phyloP scores from a whole-genome alignment of 2,113 vertebrate species.

The Clinocottus analis region DNA sequence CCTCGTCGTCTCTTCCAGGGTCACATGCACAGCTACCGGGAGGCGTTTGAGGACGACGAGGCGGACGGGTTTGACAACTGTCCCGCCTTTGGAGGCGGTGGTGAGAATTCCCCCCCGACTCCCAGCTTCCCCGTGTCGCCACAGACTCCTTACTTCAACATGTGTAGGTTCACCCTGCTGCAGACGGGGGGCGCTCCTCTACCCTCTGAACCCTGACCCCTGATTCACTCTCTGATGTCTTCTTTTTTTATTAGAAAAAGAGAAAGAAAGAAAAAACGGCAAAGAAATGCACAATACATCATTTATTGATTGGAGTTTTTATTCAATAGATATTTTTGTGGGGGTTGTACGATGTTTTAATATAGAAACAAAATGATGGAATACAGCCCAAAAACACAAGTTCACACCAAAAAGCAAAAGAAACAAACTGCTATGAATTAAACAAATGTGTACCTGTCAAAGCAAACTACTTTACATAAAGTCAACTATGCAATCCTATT shows the following conservation, averaged over 20 bases:
- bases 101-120: constrained; percentile 86
- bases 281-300: background rate
- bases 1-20: constrained; percentile 75
- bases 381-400: background rate
- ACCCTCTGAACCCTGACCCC: background rate
- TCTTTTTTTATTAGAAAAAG: too few species aligned
- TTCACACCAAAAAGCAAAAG: background rate
- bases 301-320: background rate
- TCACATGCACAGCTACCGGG: constrained; percentile 91
- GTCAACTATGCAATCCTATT: background rate
- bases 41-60: constrained; percentile 91
- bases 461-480: background rate
- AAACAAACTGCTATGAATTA: background rate
- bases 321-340: background rate
- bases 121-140: constrained; percentile 79
- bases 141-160: constrained; percentile 82
- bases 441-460: background rate
- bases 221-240: background rate
- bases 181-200: constrained; percentile 42
- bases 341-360: background rate
- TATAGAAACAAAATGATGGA: background rate
- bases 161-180: constrained; percentile 79
- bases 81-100: constrained; percentile 82
- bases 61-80: constrained; percentile 82
- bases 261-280: too few species aligned